phyloP scores from a whole-genome alignment of 1,140 invertebrate genomes.

The Drosophila sulfurigaster region DNA sequence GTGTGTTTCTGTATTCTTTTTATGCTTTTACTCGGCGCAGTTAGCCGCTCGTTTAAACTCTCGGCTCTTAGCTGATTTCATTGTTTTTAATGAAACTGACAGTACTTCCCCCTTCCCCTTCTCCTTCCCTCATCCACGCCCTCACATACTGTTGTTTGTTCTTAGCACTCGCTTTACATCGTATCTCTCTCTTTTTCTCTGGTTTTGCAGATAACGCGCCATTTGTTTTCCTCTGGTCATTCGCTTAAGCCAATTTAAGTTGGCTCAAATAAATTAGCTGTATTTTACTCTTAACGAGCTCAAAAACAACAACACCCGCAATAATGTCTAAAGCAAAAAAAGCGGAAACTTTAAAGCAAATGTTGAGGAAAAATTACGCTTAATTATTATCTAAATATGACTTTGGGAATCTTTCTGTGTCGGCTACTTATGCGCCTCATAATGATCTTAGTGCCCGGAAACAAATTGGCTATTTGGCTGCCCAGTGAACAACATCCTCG shows the following conservation, averaged over 20 bases:
- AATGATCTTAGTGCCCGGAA: constrained; percentile 12
- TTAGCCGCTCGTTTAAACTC: constrained; percentile 80
- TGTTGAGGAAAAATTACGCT: constrained; percentile 59
- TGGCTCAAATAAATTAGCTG: constrained; percentile 81
- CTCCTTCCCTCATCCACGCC: not conserved
- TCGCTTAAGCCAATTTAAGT: constrained; percentile 81
- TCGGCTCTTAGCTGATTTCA: constrained; percentile 82
- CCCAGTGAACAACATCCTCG: constrained; percentile 57
- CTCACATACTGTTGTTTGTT: constrained; percentile 16
- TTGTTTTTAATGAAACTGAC: constrained; percentile 81
- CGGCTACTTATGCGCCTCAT: constrained; percentile 3
- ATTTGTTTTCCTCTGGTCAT: constrained; percentile 79
- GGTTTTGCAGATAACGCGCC: constrained; percentile 73
- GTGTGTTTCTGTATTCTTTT: constrained; percentile 21
- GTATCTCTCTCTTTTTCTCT: constrained; percentile 22
- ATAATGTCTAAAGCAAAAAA: constrained; percentile 4
- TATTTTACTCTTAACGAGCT: constrained; percentile 69
- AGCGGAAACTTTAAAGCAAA: constrained; percentile 40
- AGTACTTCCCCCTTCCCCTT: constrained; percentile 49
- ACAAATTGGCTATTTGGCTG: constrained; percentile 14
- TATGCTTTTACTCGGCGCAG: constrained; percentile 58
- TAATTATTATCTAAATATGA: constrained; percentile 66
- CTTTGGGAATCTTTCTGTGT: not conserved
- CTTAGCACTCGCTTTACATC: constrained; percentile 57
- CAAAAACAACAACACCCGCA: constrained; percentile 23